Base-by-base conservation (phyloP, 1,140 invertebrate genomes). In the Drosophila murphyi region DNA sequence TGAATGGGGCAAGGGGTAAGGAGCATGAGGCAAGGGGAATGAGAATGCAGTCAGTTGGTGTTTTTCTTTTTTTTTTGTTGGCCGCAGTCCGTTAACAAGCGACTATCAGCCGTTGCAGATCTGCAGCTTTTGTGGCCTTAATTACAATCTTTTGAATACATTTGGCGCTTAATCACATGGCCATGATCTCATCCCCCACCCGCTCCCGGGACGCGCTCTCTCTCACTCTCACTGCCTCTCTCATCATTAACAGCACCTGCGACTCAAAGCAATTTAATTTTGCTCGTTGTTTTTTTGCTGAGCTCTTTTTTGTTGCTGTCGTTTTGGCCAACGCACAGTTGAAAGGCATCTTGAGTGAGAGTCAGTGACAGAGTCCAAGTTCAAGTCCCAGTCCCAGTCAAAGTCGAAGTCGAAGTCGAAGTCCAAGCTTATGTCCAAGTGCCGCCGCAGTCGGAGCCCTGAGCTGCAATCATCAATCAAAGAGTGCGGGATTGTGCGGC, bases 71-170 rank as follows among this genome's bases (percentile, higher is more conserved):
- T 41, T 41, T 50, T 43, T 72, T 29, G 41, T 34, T 61, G 41
- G 43, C 3, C 3, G 39, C 50, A 57, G 70, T 3, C 72, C 72
- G 83, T 80, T 88, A 88, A 88, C 83, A 88, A 88, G 83, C 83
- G 80, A 73, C 73, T 88, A 88, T 89, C 85, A 83, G 85, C 64
- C 60, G 48, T 70, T 89, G 81, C 86, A 89, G 85, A 88, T 89
- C 85, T 88, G 76, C 86, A 78, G 80, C 85, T 65, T 85, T 90
- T 89, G 86, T 89, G 85, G 86, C 85, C 85, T 90, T 89, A 89
- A 89, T 89, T 89, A 89, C 86, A 90, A 89, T 89, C 85, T 89
- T 89, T 89, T 89, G 85, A 89, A 90, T 89, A 90, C 86, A 81
- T 89, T 89, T 89, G 85, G 86, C 86, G 86, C 86, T 89, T 89